These are phyloP conservation scores for Amphipoea oculea DNA, from an alignment of 2,888 invertebrate genomes.

Conservation along the genomic window DNA sequence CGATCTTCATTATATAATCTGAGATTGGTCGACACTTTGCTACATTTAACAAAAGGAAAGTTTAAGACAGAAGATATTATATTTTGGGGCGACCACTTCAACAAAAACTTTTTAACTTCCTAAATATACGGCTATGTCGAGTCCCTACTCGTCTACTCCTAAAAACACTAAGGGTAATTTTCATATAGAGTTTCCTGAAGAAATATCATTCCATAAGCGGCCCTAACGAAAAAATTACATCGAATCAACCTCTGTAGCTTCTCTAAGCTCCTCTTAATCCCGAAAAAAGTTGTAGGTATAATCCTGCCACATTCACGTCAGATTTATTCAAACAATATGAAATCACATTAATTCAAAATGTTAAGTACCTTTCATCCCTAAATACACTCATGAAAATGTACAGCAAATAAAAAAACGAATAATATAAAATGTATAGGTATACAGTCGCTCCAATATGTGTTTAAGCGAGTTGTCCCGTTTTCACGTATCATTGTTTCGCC, in stretches of 20 bases:
- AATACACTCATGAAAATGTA: constrained; percentile 40
- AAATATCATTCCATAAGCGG: too few species aligned
- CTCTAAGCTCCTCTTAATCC: constrained; percentile 10
- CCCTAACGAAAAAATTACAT: not conserved
- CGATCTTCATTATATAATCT: constrained; percentile 64
- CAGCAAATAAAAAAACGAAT: constrained; percentile 44
- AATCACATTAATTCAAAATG: constrained; percentile 45
- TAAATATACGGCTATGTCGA: constrained; percentile 3
- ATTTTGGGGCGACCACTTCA: constrained; percentile 18
- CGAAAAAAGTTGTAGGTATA: constrained; percentile 27
- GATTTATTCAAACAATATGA: constrained; percentile 23
- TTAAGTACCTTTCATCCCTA: constrained; percentile 54
- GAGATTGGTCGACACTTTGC: constrained; percentile 58
- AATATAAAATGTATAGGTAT: constrained; percentile 45
- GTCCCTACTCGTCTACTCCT: not conserved
- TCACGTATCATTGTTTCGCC: constrained; percentile 60
- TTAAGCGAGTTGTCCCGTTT: constrained; percentile 63
- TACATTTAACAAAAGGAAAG: constrained; percentile 31
- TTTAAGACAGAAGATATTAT: constrained; percentile 23
- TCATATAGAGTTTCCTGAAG: not conserved
- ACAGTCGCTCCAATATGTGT: constrained; percentile 60
- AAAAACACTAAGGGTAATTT: not conserved
- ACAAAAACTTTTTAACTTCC: not conserved
- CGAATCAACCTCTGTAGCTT: constrained; percentile 17
- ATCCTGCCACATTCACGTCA: constrained; percentile 21